Base-by-base conservation (phyloP, 2,113 vertebrate species). In the Melierax canorus region DNA sequence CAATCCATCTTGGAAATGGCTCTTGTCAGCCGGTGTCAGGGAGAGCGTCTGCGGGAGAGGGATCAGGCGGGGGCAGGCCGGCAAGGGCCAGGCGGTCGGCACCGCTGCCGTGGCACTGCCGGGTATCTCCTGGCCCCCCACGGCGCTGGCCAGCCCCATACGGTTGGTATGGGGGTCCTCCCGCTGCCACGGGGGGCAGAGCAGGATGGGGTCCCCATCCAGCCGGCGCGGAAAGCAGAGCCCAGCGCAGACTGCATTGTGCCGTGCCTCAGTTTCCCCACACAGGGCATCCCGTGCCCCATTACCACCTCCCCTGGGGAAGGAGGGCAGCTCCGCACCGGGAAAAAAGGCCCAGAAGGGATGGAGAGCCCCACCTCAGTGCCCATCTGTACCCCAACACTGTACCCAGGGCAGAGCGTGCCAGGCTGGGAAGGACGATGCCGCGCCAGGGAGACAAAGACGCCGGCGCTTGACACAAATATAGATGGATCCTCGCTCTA, bases 1-100 rank as follows among this genome's bases (percentile, higher is more conserved):
- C 98, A 98, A 99, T 99, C 98, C 98, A 98, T 99, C 98, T 99
- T 98, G 96, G 98, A 98, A 99, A 98, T 98, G 98, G 98, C 98
- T 98, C 97, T 98, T 99, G 98, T 98, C 98, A 98, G 98, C 95
- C 97, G 39, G 98, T 98, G 98, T 98, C 98, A 98, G 97, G 97
- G 97, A 98, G 97, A 92, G 97, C 95, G 97, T 98, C 98, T 97
- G 98, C 97, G 91, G 97, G 96, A 97, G 97, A 92, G 94, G 94
- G 96, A 98, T 98, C 98, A 98, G 98, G 98, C 30, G 97, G 98
- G 95, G 94, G 93, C 59, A 83, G 82, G 86, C 84, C 91, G 46
- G 87, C 7, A 5, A 96, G 96, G 88, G 91, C 84, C 90, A 51
- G 86, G 95, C 91, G 51, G 93, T 79, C 85, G 51, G 95, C 96